These are phyloP conservation scores for Circaetus cinerascens DNA, from an alignment of 2,113 vertebrate genomes.

Conservation along the genomic window DNA sequence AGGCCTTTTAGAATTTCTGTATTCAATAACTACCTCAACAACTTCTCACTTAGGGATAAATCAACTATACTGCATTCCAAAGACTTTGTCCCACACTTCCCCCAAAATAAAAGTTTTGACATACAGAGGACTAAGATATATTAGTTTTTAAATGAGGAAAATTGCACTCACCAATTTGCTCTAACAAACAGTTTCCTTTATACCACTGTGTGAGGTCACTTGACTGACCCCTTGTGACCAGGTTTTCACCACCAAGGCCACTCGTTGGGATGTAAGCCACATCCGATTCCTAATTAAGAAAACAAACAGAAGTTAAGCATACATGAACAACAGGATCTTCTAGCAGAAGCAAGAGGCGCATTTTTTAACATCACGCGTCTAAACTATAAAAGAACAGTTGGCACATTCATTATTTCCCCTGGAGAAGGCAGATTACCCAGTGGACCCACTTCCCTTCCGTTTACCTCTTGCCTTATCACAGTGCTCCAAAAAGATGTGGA, in stretches of 20 bases:
- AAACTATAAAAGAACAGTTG: background rate
- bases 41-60: background rate
- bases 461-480: background rate
- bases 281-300: slow-evolving; percentile 86
- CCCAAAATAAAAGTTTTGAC: background rate
- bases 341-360: background rate
- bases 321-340: background rate
- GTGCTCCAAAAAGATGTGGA: background rate
- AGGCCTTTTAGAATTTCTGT: background rate
- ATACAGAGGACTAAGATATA: background rate
- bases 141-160: background rate
- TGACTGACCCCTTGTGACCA: slow-evolving; percentile 80
- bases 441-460: background rate
- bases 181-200: slow-evolving; percentile 88
- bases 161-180: slow-evolving; percentile 88
- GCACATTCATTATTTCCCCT: background rate
- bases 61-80: background rate
- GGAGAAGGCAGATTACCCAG: background rate
- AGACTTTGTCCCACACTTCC: background rate
- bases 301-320: background rate
- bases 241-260: slow-evolving; percentile 94
- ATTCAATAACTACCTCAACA: background rate
- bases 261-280: slow-evolving; percentile 94
- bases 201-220: slow-evolving; percentile 89
- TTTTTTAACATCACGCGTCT: background rate